Base-by-base conservation (phyloP, 2,888 invertebrate genomes). In the Apotomis turbidana region DNA sequence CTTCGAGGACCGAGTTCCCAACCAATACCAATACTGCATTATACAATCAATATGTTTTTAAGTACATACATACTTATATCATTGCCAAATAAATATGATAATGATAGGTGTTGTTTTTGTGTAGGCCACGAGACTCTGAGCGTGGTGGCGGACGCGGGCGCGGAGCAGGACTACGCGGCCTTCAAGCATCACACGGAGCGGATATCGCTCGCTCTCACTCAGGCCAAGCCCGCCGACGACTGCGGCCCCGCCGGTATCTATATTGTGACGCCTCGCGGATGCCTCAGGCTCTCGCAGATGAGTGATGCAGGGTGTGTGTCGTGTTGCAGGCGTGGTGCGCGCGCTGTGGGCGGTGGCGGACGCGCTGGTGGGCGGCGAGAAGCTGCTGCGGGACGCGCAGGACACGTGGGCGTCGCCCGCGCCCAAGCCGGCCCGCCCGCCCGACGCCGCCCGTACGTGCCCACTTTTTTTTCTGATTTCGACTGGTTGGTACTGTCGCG, bases 101-200 rank as follows among this genome's bases (percentile, higher is more conserved):
- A 5, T 5, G 4, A 12, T 4, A 51, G 10, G n/a, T 15, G 12
- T 36, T 10, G 12, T 36, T 13, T 9, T 46, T 12, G 36, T 52
- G 9, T 90, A 87, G 96, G 96, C 0, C 97, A 97, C 84, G 98
- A 98, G 79, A 95, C 97, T 0, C 98, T 97, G 85, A 96, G 95
- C 49, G 93, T 94, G 38, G 95, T 97, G 58, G 87, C 94, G 0
- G 96, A 96, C 49, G 91, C 88, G 1, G 86, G 95, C 5, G 92
- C 93, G 0, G 94, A 95, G 63, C 95, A 95, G 75, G 97, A 97
- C 76, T 96, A 97, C 80, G 93, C 94, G 52, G 89, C 94, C 64
- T 97, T 98, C 83, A 97, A 97, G 77, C 96, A 95, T 73, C 96
- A 96, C 86, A 96, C 97, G 74, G 97, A 97, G 82, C 96, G 96